phyloP scores from a whole-genome alignment of 64 coral and sea anemone genomes.

The Exaiptasia diaphana region DNA sequence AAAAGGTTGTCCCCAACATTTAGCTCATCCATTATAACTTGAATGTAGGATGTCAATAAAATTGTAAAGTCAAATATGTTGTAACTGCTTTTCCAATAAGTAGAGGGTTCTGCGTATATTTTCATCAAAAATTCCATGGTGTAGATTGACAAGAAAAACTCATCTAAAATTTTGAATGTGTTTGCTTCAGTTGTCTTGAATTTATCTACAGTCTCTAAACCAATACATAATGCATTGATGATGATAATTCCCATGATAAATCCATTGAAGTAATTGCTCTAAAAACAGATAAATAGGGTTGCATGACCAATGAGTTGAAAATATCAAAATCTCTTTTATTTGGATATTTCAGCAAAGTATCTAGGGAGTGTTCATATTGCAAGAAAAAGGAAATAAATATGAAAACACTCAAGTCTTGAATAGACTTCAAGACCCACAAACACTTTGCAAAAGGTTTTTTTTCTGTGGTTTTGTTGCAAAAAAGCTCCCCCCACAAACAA shows the following conservation, averaged over 20 bases:
- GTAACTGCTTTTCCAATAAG: constrained; percentile 97
- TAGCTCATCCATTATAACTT: constrained; percentile 84
- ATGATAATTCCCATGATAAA: constrained; percentile 93
- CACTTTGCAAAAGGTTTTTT: no score
- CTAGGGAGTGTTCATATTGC: not conserved
- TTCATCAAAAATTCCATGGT: constrained; percentile 98
- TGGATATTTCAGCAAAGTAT: no score
- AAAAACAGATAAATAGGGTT: not conserved
- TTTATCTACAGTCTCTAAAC: constrained; percentile 84
- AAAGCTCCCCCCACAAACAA: no score
- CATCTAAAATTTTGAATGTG: constrained; percentile 73
- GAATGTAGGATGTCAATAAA: constrained; percentile 77
- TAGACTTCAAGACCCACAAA: not conserved
- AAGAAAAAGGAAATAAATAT: not conserved
- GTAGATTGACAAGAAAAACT: constrained; percentile 86
- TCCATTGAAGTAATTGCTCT: constrained; percentile 81
- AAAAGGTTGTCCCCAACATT: constrained; percentile 93
- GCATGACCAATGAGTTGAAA: not conserved
- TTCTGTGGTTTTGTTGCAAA: no score
- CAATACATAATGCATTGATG: constrained; percentile 83
- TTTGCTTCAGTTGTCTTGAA: constrained; percentile 42
- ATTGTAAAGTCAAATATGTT: constrained; percentile 95
- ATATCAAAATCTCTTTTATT: not conserved
- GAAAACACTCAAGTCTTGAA: not conserved
- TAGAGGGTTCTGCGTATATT: constrained; percentile 76